Percentiles rank a stretch among this genome's conserved stretches.
These are phyloP conservation scores for Xenopus laevis DNA, from an alignment of 2,113 vertebrate genomes.

Conservation along the genomic window DNA sequence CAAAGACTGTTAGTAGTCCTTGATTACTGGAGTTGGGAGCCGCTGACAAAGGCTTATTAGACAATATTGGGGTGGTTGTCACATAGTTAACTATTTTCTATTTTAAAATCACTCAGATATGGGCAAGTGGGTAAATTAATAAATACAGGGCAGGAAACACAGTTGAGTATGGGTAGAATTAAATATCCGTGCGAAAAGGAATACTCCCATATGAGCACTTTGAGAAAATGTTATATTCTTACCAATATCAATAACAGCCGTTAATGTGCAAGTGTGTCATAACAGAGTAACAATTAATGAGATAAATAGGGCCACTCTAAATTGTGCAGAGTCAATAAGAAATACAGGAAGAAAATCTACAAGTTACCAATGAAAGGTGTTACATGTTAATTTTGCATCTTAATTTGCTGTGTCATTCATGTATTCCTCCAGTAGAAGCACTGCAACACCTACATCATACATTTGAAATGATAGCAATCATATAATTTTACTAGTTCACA, in stretches of 20 bases:
- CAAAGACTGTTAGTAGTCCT: background rate
- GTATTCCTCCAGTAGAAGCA: no score
- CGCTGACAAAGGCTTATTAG: background rate
- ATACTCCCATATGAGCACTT: background rate
- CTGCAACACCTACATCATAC: no score
- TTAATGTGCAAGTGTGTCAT: background rate
- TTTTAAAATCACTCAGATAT: background rate
- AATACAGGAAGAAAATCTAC: background rate
- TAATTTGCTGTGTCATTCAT: no score
- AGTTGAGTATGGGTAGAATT: background rate
- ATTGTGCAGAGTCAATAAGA: background rate
- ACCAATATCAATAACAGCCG: background rate
- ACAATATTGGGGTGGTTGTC: background rate
- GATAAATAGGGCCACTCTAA: background rate
- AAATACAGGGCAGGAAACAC: background rate
- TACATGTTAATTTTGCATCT: no score
- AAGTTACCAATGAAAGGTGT: no score
- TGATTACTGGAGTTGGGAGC: slow-evolving; percentile 5
- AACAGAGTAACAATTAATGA: background rate
- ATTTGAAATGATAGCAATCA: no score
- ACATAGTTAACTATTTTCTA: background rate
- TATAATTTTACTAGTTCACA: no score
- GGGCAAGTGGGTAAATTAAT: background rate
- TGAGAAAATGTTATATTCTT: background rate
- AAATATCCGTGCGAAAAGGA: background rate